Conservation (phyloP, 2,113 vertebrate species). For the Nanger granti region DNA sequence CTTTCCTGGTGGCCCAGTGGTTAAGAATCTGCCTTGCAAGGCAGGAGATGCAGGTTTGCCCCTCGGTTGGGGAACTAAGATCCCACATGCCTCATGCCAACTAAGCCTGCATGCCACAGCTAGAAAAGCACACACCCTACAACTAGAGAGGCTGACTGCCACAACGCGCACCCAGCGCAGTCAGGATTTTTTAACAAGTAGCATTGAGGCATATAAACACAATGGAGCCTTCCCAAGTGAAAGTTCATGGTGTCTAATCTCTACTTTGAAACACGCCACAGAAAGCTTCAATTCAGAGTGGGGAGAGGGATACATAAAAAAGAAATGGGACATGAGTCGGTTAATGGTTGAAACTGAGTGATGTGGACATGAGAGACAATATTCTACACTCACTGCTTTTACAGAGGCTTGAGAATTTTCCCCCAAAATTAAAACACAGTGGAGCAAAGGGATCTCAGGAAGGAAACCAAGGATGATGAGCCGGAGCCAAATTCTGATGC, state of each 20-base stretch:
- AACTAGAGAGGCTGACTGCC: background rate
- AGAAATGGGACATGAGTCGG: background rate
- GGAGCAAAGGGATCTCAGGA: background rate
- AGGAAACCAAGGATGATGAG: background rate
- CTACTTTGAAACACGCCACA: background rate
- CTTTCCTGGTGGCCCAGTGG: background rate
- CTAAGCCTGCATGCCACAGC: background rate
- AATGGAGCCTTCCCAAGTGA: background rate
- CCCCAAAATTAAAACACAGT: background rate
- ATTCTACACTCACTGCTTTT: background rate
- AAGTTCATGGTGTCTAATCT: background rate
- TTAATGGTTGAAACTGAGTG: background rate
- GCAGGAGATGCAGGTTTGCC: background rate
- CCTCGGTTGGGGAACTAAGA: background rate
- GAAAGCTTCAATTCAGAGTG: background rate
- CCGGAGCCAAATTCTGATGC: background rate
- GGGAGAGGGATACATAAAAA: background rate
- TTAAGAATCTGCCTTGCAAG: background rate
- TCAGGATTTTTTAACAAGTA: background rate
- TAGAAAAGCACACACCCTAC: background rate
- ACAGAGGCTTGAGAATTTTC: background rate
- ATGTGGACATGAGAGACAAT: background rate
- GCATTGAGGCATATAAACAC: background rate
- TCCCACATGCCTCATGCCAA: background rate
- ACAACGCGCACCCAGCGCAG: fast-evolving